Conservation (phyloP, 2,888 invertebrate genomes). For the Lasioglossum lativentre region DNA sequence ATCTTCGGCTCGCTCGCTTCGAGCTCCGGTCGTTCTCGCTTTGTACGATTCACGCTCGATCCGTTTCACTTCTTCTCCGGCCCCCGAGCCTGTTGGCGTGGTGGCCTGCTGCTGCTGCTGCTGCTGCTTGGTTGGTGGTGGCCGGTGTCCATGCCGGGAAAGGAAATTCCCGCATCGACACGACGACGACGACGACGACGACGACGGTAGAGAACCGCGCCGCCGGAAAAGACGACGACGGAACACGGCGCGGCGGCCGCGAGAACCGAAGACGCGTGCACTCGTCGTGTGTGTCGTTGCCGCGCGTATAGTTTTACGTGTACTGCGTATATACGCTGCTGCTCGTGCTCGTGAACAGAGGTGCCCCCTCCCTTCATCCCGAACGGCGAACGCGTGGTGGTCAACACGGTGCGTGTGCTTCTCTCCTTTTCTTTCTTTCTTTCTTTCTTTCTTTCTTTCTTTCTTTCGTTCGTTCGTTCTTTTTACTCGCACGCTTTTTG, state of each 20-base stretch:
- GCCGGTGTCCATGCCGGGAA: slow-evolving; percentile 63
- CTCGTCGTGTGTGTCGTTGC: slow-evolving; percentile 64
- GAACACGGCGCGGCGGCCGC: slow-evolving; percentile 4
- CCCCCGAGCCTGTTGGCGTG: slow-evolving; percentile 53
- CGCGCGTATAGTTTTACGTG: slow-evolving; percentile 66
- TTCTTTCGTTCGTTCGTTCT: too few relatives aligned
- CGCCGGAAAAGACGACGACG: slow-evolving; percentile 49
- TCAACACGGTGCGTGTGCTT: slow-evolving; percentile 76
- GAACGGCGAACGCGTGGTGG: slow-evolving; percentile 72
- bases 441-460: background rate
- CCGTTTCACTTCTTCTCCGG: slow-evolving; percentile 47
- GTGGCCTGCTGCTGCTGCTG: slow-evolving; percentile 34
- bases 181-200: background rate
- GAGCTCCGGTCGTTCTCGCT: slow-evolving; percentile 68
- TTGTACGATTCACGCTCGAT: slow-evolving; percentile 64
- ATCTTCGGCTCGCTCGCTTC: slow-evolving; percentile 66
- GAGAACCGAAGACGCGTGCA: slow-evolving; percentile 53
- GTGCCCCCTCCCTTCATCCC: slow-evolving; percentile 65
- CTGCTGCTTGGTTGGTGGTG: too few relatives aligned
- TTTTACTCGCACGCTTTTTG: slow-evolving; percentile 11
- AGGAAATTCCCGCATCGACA: slow-evolving; percentile 56
- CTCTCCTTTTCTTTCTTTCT: slow-evolving; percentile 52
- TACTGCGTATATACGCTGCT: slow-evolving; percentile 58
- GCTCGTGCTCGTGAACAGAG: slow-evolving; percentile 69
- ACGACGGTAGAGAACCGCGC: background rate